These are phyloP conservation scores for Chascanopsetta lugubris DNA, from an alignment of 2,113 vertebrate genomes.

Conservation along the genomic window DNA sequence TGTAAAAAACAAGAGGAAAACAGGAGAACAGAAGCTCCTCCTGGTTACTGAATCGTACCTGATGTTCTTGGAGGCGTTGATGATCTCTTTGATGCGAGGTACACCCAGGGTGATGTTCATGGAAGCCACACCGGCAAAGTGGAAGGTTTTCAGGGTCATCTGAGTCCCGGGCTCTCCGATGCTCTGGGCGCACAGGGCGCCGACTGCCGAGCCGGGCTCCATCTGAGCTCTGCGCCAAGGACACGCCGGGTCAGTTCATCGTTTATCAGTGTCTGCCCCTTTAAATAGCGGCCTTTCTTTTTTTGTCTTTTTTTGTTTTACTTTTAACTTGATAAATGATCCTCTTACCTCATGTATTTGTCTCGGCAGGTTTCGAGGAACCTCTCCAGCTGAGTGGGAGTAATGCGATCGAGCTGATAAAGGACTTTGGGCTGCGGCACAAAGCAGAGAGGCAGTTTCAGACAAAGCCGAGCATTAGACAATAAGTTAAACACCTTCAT, in stretches of 20 bases:
- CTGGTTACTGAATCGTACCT: conserved; percentile 74
- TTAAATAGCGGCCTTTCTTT: neutral
- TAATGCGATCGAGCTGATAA: conserved; percentile 96
- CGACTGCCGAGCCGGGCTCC: conserved; percentile 97
- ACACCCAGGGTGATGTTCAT: conserved; percentile 99
- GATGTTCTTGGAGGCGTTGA: conserved; percentile 98
- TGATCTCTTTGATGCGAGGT: conserved; percentile 98
- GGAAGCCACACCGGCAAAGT: conserved; percentile 96
- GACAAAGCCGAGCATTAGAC: neutral
- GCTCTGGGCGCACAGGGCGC: conserved; percentile 96
- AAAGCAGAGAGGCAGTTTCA: conserved; percentile 24
- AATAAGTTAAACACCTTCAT: too few species aligned
- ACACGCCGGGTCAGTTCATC: neutral
- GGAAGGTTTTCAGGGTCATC: conserved; percentile 99
- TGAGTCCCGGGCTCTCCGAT: conserved; percentile 98
- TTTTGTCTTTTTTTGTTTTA: too few species aligned
- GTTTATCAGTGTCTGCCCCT: neutral
- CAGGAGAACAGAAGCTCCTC: neutral
- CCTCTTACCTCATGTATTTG: conserved; percentile 99
- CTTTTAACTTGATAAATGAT: too few species aligned
- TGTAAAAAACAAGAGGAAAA: too few species aligned
- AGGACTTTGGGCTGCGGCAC: conserved; percentile 89
- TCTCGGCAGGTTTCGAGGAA: conserved; percentile 96
- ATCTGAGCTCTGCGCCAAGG: conserved; percentile 89
- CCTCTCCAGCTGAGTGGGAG: conserved; percentile 94